Base-by-base conservation (phyloP, 2,113 vertebrate genomes). In the Lycocorax pyrrhopterus region DNA sequence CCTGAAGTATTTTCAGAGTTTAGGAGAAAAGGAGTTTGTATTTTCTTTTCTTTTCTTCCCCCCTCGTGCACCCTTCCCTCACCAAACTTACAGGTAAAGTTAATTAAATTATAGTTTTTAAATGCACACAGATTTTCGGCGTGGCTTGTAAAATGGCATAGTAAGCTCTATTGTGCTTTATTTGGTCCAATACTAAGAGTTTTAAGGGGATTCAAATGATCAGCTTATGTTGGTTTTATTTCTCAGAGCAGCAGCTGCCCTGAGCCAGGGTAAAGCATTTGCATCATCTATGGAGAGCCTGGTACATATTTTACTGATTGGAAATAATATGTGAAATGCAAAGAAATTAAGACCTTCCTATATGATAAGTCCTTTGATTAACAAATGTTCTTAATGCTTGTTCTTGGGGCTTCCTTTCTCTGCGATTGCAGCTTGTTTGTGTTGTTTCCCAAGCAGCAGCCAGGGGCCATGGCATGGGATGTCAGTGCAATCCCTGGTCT, bases 1-100 rank as follows among this genome's bases (percentile, higher is more conserved):
- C 26, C 39, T 78, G 87, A 89, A 74, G 46, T 90, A 16, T 79
- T 94, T 90, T 93, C 68, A 55, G 59, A 73, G 26, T 76, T 80
- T 67, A 86, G 88, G 43, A 59, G 73, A 97, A 97, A 98, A 97
- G 96, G 59, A 92, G 90, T 96, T 94, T 94, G 93, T 96, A 10
- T 64, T 84, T 69, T 39, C 1, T 59, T 75, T 85, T 56, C n/a
- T 74, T 76, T 37, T 79, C 20, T 51, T 15, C 4, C 22, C 17
- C 1, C 2, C 3, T 56, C 3, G 1, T 26, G 58, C 37, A 9
- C 6, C 1, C 6, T 78, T 21, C 7, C 4, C 7, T 15, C 6
- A 4, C 4, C 12, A 75, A 69, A 37, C 41, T 75, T 49, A 75
- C 49, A 80, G 84, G 93, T 95, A 63, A 86, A 73, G 33, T 80